Base-by-base conservation (phyloP, 2,113 vertebrate genomes). In the Barbus barbus region DNA sequence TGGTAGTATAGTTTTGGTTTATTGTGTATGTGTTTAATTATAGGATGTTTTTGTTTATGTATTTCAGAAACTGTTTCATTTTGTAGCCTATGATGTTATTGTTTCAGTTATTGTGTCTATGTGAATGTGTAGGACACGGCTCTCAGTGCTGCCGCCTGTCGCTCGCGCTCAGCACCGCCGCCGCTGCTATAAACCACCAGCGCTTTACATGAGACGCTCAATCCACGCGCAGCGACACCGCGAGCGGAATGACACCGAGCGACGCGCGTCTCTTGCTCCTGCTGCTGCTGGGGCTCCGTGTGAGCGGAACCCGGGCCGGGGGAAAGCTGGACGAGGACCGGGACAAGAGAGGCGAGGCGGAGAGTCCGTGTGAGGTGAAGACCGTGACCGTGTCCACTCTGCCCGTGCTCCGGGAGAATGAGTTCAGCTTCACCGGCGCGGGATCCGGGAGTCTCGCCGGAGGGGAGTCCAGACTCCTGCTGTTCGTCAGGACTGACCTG, bases 401-500 rank as follows among this genome's bases (percentile, higher is more conserved):
- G 93, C 97, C 97, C 31, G 97, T 96, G 77, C 95, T 98, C 91
- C 95, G 96, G 73, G 97, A 98, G 89, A 97, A 96, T 94, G 97
- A 98, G 93, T 94, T 97, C 91, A 96, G 96, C 92, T 97, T 97
- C 95, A 96, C 95, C 93, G 95, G 95, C 41, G 94, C 86, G 86
- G 92, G 92, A 60, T 78, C 90, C 93, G 72, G 94, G 94, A 85
- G 95, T 88, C 87, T 87, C 90, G 69, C 83, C 65, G 93, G 92
- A 75, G 95, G 95, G 79, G 97, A 98, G 90, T 97, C 97, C 90
- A 96, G 96, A 79, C 95, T 99, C 86, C 91, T 97, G 86, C 94
- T 99, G 89, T 97, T 98, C 93, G 96, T 99, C 91, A 94, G 97
- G 87, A 98, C 95, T 88, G 98, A 99, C 93, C 93, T 98, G 90